These are phyloP conservation scores for Ispidina picta DNA, from an alignment of 2,797 vertebrate genomes.

Conservation along the genomic window DNA sequence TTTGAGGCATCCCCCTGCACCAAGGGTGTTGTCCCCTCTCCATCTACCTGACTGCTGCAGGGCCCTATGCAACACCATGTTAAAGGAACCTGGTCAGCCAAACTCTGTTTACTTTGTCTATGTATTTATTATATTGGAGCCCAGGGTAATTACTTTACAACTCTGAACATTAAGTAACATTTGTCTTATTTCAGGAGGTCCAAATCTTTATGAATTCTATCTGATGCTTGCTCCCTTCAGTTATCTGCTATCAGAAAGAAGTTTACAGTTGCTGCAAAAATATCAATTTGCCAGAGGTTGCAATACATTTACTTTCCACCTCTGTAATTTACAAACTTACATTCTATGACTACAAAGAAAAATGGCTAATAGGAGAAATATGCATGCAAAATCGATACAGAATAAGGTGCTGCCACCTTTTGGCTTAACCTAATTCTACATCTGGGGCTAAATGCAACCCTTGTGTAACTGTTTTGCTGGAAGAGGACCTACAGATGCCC, in stretches of 20 bases:
- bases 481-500: background rate
- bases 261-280: slow-evolving; percentile 39
- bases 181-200: slow-evolving; percentile 42
- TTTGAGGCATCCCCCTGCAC: accelerated
- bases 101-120: slow-evolving; percentile 12
- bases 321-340: slow-evolving; percentile 58
- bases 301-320: slow-evolving; percentile 29
- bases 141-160: slow-evolving; percentile 53
- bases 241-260: slow-evolving; percentile 45
- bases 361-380: slow-evolving; percentile 34
- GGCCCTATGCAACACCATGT: accelerated
- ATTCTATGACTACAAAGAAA: slow-evolving; percentile 56
- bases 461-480: background rate
- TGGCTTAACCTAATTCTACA: slow-evolving; percentile 39
- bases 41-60: accelerated
- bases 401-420: slow-evolving; percentile 61
- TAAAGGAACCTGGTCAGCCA: background rate
- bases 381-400: background rate
- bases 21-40: background rate
- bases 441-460: background rate
- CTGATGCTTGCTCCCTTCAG: background rate
- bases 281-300: slow-evolving; percentile 54
- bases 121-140: slow-evolving; percentile 31
- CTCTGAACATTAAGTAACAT: slow-evolving; percentile 37
- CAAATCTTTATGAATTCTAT: slow-evolving; percentile 42